Conservation (phyloP, 37 sponge, comb jelly and placozoan genomes). For the Lycopodina hypogea region DNA sequence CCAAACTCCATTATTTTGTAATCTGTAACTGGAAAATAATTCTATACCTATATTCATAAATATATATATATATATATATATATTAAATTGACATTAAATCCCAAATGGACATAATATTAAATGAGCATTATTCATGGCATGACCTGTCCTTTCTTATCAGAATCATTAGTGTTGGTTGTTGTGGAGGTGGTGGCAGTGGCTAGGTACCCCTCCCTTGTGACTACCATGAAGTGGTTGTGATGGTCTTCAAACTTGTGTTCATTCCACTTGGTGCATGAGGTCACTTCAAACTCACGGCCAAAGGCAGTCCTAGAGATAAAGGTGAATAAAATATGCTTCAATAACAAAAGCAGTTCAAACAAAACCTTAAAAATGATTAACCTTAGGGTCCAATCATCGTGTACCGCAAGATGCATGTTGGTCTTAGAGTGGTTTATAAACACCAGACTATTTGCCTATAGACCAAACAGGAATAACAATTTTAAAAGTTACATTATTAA, state of each 20-base stretch:
- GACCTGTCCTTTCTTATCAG: too few species aligned
- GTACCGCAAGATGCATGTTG: slow-evolving; percentile 83
- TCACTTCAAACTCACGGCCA: slow-evolving; percentile 93
- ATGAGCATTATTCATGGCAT: too few species aligned
- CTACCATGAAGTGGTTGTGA: slow-evolving; percentile 87
- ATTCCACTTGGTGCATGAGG: slow-evolving; percentile 80
- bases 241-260: slow-evolving; percentile 86
- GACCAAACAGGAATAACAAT: not conserved
- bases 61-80: too few species aligned
- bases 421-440: slow-evolving; percentile 96
- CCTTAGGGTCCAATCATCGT: slow-evolving; percentile 79
- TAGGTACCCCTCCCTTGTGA: slow-evolving; percentile 29
- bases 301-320: slow-evolving; percentile 90
- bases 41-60: too few species aligned
- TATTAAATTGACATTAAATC: too few species aligned
- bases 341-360: too few species aligned
- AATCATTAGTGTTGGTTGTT: not conserved
- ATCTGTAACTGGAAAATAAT: too few species aligned
- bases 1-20: too few species aligned
- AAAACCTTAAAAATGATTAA: too few species aligned
- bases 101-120: not conserved
- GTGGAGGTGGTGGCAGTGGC: slow-evolving; percentile 4
- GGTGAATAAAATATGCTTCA: not conserved
- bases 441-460: slow-evolving; percentile 55
- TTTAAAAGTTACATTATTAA: not conserved